Conservation (phyloP, 2,113 vertebrate genomes). For the Tauraco erythrolophus region DNA sequence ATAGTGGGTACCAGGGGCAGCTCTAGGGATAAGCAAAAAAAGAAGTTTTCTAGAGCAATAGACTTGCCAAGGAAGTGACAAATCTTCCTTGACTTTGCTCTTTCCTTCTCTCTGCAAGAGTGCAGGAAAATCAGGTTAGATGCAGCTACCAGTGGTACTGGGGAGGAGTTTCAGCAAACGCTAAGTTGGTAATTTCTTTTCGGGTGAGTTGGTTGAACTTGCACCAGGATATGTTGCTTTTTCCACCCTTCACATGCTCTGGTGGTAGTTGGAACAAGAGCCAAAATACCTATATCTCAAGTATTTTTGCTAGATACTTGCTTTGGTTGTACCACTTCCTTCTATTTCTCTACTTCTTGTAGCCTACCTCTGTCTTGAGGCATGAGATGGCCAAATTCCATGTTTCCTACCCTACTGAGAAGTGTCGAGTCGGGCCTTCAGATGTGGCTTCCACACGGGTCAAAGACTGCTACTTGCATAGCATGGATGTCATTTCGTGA, state of each 20-base stretch:
- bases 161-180: not conserved
- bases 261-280: not conserved
- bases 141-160: not conserved
- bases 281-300: not conserved
- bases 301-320: rapidly evolving
- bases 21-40: not conserved
- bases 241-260: not conserved
- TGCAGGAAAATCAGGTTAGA: not conserved
- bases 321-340: not conserved
- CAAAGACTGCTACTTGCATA: not conserved
- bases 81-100: not conserved
- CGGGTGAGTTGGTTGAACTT: not conserved
- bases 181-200: not conserved
- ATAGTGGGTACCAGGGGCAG: not conserved
- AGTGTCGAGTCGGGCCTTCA: not conserved
- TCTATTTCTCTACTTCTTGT: not conserved
- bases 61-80: not conserved
- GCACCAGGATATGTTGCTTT: not conserved
- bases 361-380: not conserved
- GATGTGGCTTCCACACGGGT: rapidly evolving
- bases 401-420: not conserved
- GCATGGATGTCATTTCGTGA: not conserved
- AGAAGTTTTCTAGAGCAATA: not conserved
- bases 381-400: not conserved
- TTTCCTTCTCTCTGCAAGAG: not conserved